A percentile compares a stretch with the other conserved stretches of the same genome.
phyloP scores from a whole-genome alignment of 2,113 vertebrate species.

The Saguinus midas region DNA sequence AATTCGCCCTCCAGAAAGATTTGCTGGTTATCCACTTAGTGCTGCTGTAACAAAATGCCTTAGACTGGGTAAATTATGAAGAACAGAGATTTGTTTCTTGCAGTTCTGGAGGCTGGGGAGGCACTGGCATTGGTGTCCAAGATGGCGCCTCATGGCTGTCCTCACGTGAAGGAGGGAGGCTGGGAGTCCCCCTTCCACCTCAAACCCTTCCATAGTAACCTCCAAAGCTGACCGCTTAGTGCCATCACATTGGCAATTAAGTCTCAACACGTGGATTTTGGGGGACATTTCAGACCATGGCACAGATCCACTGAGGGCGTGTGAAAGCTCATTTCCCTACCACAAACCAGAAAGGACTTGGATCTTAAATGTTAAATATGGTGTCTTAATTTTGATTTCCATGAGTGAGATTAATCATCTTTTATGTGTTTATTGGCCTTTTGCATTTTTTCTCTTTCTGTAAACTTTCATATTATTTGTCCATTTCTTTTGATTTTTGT shows the following conservation, averaged over 20 bases:
- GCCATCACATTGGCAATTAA: not conserved
- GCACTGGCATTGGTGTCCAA: not conserved
- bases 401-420: not conserved
- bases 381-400: not conserved
- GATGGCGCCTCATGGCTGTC: not conserved
- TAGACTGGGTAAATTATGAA: not conserved
- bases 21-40: not conserved
- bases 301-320: accelerated
- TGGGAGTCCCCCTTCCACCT: not conserved
- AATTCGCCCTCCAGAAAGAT: not conserved
- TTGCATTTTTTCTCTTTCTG: not conserved
- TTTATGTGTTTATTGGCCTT: not conserved
- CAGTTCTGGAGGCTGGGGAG: not conserved
- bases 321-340: accelerated
- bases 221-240: not conserved
- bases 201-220: not conserved
- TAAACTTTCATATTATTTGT: not conserved
- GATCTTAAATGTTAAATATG: not conserved
- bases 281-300: not conserved
- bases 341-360: not conserved
- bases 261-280: not conserved
- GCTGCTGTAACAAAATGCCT: not conserved
- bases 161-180: not conserved
- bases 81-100: not conserved
- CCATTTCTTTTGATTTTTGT: not conserved